A percentile compares a stretch with the other conserved stretches of the same genome.
phyloP scores from a whole-genome alignment of 92 coral and sea anemone genomes.

The Parazoanthus swiftii region DNA sequence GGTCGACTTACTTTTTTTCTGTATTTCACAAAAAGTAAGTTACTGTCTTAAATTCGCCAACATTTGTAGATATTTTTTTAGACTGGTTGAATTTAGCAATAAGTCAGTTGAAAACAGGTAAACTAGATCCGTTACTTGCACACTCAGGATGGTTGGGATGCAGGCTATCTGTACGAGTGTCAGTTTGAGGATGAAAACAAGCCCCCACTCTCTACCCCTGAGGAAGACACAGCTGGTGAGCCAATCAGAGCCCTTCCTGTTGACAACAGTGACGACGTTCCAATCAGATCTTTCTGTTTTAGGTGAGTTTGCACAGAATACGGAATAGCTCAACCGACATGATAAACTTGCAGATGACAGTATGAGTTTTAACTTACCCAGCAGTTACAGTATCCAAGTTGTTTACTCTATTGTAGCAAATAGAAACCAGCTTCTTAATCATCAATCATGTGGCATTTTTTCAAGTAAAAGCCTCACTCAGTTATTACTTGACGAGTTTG shows the following conservation, averaged over 20 bases:
- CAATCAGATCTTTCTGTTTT: conserved; percentile 85
- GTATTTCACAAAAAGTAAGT: too few relatives aligned
- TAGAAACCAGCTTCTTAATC: too few relatives aligned
- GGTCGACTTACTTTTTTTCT: too few relatives aligned
- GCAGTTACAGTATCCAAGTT: too few relatives aligned
- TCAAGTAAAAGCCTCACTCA: too few relatives aligned
- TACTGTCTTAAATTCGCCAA: background rate
- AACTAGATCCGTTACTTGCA: background rate
- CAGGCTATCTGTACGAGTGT: conserved; percentile 94
- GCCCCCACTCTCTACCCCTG: conserved; percentile 55
- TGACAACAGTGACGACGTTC: conserved; percentile 77
- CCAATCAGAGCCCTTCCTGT: conserved; percentile 85
- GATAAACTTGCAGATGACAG: too few relatives aligned
- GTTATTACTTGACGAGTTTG: too few relatives aligned
- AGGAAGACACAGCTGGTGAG: conserved; percentile 73
- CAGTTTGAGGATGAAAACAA: conserved; percentile 72
- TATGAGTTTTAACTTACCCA: too few relatives aligned
- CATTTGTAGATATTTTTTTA: background rate
- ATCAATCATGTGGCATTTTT: too few relatives aligned
- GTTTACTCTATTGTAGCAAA: too few relatives aligned
- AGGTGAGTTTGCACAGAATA: conserved; percentile 53
- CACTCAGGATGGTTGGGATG: conserved; percentile 99
- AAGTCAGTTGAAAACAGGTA: background rate
- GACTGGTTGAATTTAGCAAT: background rate
- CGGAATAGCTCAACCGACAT: too few relatives aligned